Conservation (phyloP, 2,113 vertebrate genomes). For the Fregata magnificens region DNA sequence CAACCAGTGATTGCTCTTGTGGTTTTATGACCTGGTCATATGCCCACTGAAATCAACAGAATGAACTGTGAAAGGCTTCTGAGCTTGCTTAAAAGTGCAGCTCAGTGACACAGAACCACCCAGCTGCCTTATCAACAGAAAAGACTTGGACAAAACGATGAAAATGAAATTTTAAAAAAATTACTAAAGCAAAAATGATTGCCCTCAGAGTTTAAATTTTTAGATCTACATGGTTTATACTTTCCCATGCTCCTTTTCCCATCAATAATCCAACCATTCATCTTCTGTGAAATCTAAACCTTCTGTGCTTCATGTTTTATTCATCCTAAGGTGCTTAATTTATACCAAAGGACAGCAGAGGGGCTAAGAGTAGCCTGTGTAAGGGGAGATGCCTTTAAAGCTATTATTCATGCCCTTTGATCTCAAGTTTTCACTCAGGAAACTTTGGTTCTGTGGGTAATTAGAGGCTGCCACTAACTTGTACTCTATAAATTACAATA, state of each 20-base stretch:
- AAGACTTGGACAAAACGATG: background rate
- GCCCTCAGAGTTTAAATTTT: slow-evolving; percentile 24
- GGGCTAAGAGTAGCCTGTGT: slow-evolving; percentile 35
- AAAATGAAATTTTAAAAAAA: slow-evolving; percentile 4
- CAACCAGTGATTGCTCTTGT: slow-evolving; percentile 57
- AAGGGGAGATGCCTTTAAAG: slow-evolving; percentile 53
- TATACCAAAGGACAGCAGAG: slow-evolving; percentile 54
- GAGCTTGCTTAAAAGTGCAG: background rate
- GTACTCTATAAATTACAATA: slow-evolving; percentile 49
- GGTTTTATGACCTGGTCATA: slow-evolving; percentile 63
- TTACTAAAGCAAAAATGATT: background rate
- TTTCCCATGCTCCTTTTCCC: slow-evolving; percentile 53
- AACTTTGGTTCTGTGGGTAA: slow-evolving; percentile 40
- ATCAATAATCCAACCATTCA: slow-evolving; percentile 55
- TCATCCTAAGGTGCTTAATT: slow-evolving; percentile 68
- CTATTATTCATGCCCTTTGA: slow-evolving; percentile 60
- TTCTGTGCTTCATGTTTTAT: slow-evolving; percentile 65
- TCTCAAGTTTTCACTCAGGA: slow-evolving; percentile 47
- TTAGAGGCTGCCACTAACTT: slow-evolving; percentile 39
- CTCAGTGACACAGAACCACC: slow-evolving; percentile 17
- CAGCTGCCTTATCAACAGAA: slow-evolving; percentile 8
- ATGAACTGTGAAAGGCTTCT: slow-evolving; percentile 56
- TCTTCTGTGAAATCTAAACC: slow-evolving; percentile 61
- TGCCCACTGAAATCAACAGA: slow-evolving; percentile 60
- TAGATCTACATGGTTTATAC: slow-evolving; percentile 31